phyloP scores from a whole-genome alignment of 35 echinoderm and acorn worm genomes.

The Holothuria glaberrima region DNA sequence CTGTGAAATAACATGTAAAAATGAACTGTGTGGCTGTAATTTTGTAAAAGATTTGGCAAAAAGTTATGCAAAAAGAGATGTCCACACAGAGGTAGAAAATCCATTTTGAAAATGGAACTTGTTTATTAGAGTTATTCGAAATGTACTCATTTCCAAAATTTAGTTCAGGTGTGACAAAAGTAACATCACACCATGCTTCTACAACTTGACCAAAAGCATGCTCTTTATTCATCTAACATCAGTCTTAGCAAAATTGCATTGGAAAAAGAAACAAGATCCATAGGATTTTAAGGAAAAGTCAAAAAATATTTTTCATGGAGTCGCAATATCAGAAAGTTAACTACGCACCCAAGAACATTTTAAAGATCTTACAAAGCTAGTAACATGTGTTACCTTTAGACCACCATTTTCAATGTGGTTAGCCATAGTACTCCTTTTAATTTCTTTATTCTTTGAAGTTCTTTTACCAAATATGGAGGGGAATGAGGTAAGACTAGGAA shows the following conservation, averaged over 20 bases:
- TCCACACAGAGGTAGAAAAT: too few relatives aligned
- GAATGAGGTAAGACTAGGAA: neutral
- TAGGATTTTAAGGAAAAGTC: neutral
- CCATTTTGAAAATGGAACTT: too few relatives aligned
- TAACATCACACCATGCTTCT: too few relatives aligned
- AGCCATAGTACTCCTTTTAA: neutral
- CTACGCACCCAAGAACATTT: neutral
- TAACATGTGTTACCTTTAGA: neutral
- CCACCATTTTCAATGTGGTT: neutral
- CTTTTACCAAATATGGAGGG: neutral
- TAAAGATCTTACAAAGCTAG: neutral
- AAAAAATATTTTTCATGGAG: conserved; percentile 15
- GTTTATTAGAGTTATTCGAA: too few relatives aligned
- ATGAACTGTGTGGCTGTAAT: too few relatives aligned
- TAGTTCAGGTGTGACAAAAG: too few relatives aligned
- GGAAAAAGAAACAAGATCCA: neutral
- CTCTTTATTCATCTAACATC: neutral
- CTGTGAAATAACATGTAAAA: neutral
- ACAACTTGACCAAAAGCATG: neutral
- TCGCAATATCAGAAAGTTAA: neutral
- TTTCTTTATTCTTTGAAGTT: neutral
- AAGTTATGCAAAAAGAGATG: too few relatives aligned
- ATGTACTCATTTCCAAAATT: too few relatives aligned
- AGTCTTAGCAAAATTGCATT: neutral
- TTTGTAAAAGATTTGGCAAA: too few relatives aligned